A percentile compares a stretch with the other conserved stretches of the same genome.
Conservation (phyloP, 2,113 vertebrate species). For the Myotis brandtii region DNA sequence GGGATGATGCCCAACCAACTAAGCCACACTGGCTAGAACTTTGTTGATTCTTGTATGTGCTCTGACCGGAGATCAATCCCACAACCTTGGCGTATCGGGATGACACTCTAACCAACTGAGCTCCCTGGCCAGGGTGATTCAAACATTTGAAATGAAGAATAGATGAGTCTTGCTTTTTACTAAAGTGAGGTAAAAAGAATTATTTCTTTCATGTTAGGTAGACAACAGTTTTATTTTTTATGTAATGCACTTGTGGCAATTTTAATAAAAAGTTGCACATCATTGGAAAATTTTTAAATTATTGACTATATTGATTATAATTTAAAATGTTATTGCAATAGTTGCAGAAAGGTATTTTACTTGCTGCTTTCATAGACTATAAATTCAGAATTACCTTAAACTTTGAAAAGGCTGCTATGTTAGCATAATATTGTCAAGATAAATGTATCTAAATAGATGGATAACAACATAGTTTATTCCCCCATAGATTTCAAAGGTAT, state of each 20-base stretch:
- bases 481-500: constrained; percentile 66
- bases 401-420: constrained; percentile 66
- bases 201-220: constrained; percentile 84
- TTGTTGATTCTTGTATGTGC: not conserved
- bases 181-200: constrained; percentile 87
- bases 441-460: constrained; percentile 66
- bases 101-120: not conserved
- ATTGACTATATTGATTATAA: constrained; percentile 45
- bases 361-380: constrained; percentile 64
- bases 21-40: too few species aligned
- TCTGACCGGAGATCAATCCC: not conserved
- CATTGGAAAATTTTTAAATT: constrained; percentile 82
- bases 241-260: constrained; percentile 83
- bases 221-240: constrained; percentile 86
- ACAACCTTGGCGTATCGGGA: not conserved
- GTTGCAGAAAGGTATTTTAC: constrained; percentile 70
- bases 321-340: not conserved
- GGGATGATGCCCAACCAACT: too few species aligned
- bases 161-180: constrained; percentile 84
- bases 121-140: not conserved
- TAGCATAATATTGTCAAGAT: constrained; percentile 73
- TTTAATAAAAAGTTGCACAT: constrained; percentile 81
- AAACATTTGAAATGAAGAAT: constrained; percentile 86
- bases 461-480: constrained; percentile 69
- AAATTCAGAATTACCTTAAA: constrained; percentile 16